Base-by-base conservation (phyloP, 2,113 vertebrate genomes). In the Petroica traversi region DNA sequence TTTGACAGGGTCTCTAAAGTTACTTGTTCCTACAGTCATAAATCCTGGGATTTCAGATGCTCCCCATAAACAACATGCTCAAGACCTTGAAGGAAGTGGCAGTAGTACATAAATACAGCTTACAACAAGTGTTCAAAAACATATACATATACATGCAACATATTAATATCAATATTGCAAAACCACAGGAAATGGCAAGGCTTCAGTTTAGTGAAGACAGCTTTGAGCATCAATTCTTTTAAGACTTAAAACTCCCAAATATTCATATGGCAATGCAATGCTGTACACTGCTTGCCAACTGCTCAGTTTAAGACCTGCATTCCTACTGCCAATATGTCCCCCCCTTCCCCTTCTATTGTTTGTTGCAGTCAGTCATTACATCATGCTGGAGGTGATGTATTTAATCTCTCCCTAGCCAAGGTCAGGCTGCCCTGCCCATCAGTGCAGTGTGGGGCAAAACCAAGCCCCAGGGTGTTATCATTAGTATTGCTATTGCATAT, bases 261-360 rank as follows among this genome's bases (percentile, higher is more conserved):
- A 89, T 34, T 72, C 7, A 18, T 82, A 51, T 75, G 38, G 62
- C 45, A 85, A 63, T 0, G 26, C 28, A 41, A 10, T 16, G 31
- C 34, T 0, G 0, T 10, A 31, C 7, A 0, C 2, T 0, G 1
- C n/a, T 48, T 24, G 19, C 88, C 40, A 66, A 48, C 31, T 24
- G 49, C 77, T 22, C 1, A 1, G 45, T 31, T 57, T 57, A 43
- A 68, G 66, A 68, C 29, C 34, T 18, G 20, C n/a, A 11, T 22
- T 71, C n/a, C 51, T 46, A 16, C 7, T 3, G 2, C 19, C 1
- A 3, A 4, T n/a, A 48, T 5, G 8, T 85, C 67, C 24, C 25
- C 36, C 74, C 45, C 61, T 52, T 62, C 38, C 36, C 51, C 31
- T 88, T 38, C 67, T 26, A 4, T 36, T 46, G 62, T 46, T 88